Conservation (phyloP, 1,140 invertebrate genomes). For the Philopotamus ludificatus region DNA sequence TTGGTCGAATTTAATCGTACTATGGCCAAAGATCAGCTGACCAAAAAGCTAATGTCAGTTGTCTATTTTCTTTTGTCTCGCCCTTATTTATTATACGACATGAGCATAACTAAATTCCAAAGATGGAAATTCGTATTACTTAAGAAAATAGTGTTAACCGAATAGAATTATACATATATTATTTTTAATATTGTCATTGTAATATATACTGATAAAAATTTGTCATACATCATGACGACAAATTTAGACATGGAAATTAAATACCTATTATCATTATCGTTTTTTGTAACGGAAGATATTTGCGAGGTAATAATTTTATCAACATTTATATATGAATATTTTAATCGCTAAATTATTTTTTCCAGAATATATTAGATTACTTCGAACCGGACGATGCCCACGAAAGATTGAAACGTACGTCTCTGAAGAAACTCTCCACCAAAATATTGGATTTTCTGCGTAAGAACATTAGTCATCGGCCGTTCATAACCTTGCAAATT, state of each 20-base stretch:
- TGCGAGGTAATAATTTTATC: slow-evolving; percentile 22
- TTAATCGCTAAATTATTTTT: background rate
- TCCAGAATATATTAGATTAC: slow-evolving; percentile 29
- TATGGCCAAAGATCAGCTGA: too few species aligned
- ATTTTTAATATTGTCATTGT: too few species aligned
- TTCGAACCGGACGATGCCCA: slow-evolving; percentile 11
- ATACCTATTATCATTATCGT: slow-evolving; percentile 32
- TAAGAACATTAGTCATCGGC: slow-evolving; percentile 18
- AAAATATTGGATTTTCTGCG: slow-evolving; percentile 18
- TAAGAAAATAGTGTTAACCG: too few species aligned
- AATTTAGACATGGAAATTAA: slow-evolving; percentile 17
- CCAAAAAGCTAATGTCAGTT: too few species aligned
- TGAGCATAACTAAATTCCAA: too few species aligned
- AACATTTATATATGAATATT: background rate
- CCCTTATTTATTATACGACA: too few species aligned
- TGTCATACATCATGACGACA: too few species aligned
- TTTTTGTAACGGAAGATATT: slow-evolving; percentile 28
- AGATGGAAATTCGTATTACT: too few species aligned
- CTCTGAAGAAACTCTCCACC: slow-evolving; percentile 4
- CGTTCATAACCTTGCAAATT: slow-evolving; percentile 23
- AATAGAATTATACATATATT: too few species aligned
- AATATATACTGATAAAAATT: too few species aligned
- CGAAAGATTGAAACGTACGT: background rate
- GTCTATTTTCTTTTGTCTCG: too few species aligned
- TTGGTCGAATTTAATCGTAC: too few species aligned